Evolutionary conservation across 2,113 vertebrate genomes (phyloP), one percentile per base, ranked within the genome.

Genomic region (Copsychus sechellarum): DNA sequence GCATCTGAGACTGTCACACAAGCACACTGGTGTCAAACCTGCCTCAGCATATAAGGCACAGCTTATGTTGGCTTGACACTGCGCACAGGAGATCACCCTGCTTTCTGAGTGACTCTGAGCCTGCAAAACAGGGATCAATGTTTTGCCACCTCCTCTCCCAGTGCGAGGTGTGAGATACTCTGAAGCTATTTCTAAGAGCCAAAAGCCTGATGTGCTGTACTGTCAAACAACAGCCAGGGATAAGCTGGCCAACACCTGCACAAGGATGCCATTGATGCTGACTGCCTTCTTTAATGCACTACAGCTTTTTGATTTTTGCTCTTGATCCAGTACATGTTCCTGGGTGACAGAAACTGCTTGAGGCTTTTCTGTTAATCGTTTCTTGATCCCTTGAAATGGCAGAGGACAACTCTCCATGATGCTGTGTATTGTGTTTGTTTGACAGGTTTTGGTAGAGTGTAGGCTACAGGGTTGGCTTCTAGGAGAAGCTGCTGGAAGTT

Each of bases 201-300:
- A 8, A 80, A 60, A 23, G 42, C 34, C 45, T 65, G 64, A 73
- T 61, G 42, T 31, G 31, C n/a, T 58, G 42, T 16, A 45, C 23
- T 18, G 42, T 51, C 61, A 57, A 53, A 81, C 45, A n/a, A 36
- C 38, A 84, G 33, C 19, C 0, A 4, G 45, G 51, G 33, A 86
- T n/a, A 81, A 33, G 28, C n/a, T 45, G 47, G 38, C 38, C 69
- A 66, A 26, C 28, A 47, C 21, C 19, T 67, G 53, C 67, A 91
- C 21, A 81, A 78, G 72, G 64, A 69, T 48, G 77, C 38, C 14
- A 17, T 9, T 0, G 0, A 25, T 11, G 48, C 22, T 22, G 21
- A 64, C 43, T 93, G 54, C 28, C 51, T 70, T 40, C 72, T 72
- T 42, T 33, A 8, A 53, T 31, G 36, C 48, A 21, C 11, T 54